These are phyloP conservation scores for Notothenia coriiceps DNA, from an alignment of 2,113 vertebrate genomes.

Conservation along the genomic window DNA sequence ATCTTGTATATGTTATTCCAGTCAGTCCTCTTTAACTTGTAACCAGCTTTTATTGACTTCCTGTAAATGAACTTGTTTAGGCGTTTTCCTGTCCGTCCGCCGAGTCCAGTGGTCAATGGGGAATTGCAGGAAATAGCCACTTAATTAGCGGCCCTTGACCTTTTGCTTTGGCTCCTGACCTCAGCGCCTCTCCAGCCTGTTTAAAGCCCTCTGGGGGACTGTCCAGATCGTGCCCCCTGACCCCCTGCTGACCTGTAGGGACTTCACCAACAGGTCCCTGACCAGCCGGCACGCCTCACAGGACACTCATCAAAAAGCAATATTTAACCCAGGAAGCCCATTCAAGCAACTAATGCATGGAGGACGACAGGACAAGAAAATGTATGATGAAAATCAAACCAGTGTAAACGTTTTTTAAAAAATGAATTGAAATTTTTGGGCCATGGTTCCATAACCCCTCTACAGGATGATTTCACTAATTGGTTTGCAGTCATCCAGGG, in stretches of 20 bases:
- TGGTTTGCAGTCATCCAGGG: conserved; percentile 77
- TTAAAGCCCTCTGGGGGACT: conserved; percentile 79
- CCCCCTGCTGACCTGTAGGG: conserved; percentile 56
- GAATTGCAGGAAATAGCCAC: conserved; percentile 78
- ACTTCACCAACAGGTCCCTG: conserved; percentile 69
- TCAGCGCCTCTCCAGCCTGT: conserved; percentile 57
- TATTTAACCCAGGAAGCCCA: conserved; percentile 24
- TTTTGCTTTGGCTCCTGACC: conserved; percentile 70
- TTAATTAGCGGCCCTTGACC: conserved; percentile 82
- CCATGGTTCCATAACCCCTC: conserved; percentile 47
- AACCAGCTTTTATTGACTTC: conserved; percentile 48
- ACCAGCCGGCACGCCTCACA: conserved; percentile 37
- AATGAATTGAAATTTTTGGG: conserved; percentile 57
- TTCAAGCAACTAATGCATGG: conserved; percentile 14
- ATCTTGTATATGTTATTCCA: background rate
- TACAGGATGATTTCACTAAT: conserved; percentile 76
- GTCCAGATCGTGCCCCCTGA: conserved; percentile 73
- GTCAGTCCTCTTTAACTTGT: background rate
- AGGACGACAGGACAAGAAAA: conserved; percentile 2
- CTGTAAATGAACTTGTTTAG: conserved; percentile 28
- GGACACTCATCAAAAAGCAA: conserved; percentile 58
- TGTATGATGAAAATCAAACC: conserved; percentile 62
- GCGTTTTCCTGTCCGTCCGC: conserved; percentile 35
- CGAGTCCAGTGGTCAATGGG: conserved; percentile 64
- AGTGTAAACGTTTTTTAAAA: conserved; percentile 52